These are phyloP conservation scores for Charaxes varanes DNA, from an alignment of 1,140 invertebrate genomes.

Conservation along the genomic window DNA sequence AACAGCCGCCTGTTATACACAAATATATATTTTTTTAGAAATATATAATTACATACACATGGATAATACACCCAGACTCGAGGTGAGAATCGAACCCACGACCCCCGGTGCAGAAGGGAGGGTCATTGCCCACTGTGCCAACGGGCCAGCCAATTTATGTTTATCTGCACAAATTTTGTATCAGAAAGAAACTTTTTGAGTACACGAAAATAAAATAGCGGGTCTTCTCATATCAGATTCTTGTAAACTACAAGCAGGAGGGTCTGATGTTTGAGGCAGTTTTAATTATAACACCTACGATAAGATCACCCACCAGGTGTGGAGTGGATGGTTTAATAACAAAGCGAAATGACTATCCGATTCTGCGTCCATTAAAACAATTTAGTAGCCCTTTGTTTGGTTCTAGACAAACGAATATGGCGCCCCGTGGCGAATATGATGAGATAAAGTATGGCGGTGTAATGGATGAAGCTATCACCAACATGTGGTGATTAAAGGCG, in stretches of 20 bases:
- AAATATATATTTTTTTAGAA: no score
- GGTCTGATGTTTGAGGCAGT: constrained; percentile 8
- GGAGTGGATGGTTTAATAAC: constrained; percentile 47
- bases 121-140: no score
- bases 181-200: no score
- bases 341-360: constrained; percentile 56
- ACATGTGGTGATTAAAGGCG: constrained; percentile 47
- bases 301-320: constrained; percentile 49
- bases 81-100: no score
- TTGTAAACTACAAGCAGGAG: constrained; percentile 6
- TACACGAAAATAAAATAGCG: no score
- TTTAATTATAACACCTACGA: constrained; percentile 54
- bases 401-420: constrained; percentile 41
- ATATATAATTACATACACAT: no score
- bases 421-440: constrained; percentile 62
- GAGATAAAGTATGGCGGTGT: constrained; percentile 45
- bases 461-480: constrained; percentile 67
- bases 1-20: no score
- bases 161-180: no score
- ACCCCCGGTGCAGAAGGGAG: no score
- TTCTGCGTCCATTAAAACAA: constrained; percentile 65
- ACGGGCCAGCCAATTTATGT: no score
- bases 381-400: constrained; percentile 56
- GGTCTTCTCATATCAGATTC: no score
- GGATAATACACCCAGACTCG: no score